Conservation (phyloP, 2,113 vertebrate genomes). For the Gallinago jamesoni region DNA sequence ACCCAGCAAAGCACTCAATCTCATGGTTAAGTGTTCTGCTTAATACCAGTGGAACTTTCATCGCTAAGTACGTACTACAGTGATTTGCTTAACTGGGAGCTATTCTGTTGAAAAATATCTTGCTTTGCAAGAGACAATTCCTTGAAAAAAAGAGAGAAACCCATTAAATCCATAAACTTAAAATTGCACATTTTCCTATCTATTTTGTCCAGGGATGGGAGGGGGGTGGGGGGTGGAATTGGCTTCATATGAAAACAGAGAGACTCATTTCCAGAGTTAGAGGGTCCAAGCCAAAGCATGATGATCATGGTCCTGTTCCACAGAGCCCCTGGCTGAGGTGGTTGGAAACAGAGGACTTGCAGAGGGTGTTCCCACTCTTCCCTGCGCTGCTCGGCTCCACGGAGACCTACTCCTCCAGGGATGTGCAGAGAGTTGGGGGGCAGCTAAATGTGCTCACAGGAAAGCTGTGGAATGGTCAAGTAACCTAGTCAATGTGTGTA, state of each 20-base stretch:
- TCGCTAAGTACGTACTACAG: not conserved
- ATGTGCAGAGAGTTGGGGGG: not conserved
- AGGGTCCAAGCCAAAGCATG: not conserved
- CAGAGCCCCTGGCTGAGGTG: not conserved
- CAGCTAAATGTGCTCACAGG: not conserved
- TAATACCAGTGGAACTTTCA: not conserved
- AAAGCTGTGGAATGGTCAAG: not conserved
- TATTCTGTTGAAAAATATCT: not conserved
- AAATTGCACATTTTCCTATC: not conserved
- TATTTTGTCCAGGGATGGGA: not conserved
- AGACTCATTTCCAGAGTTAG: not conserved
- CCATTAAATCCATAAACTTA: not conserved
- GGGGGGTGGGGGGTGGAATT: not conserved
- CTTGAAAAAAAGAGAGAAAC: not conserved
- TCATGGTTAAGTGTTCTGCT: not conserved
- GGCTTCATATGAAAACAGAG: not conserved
- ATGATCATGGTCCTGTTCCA: accelerated
- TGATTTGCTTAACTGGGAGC: not conserved
- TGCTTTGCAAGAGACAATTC: not conserved
- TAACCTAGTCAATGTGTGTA: accelerated
- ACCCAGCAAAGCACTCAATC: not conserved
- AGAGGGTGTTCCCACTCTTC: not conserved
- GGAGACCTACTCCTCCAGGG: not conserved
- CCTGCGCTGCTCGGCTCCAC: not conserved
- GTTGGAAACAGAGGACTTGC: not conserved